A percentile compares a stretch with the other conserved stretches of the same genome.
Conservation (phyloP, 2,888 invertebrate species). For the Agrochola macilenta region DNA sequence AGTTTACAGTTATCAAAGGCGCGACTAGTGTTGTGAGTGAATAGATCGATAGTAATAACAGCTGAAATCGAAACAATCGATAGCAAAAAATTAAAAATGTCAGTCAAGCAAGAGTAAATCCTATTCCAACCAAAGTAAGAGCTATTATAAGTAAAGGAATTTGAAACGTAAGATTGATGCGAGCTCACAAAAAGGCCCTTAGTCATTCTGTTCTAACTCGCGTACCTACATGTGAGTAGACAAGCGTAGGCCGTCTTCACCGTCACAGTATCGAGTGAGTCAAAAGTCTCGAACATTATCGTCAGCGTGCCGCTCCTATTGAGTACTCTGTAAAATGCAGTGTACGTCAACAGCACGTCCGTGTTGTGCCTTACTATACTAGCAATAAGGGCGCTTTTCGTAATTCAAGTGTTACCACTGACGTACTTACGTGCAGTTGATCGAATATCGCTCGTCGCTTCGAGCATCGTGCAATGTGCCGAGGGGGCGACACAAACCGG, state of each 20-base stretch:
- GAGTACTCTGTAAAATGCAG: not conserved
- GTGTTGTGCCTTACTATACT: not conserved
- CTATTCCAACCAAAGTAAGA: not conserved
- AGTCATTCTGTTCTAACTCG: not conserved
- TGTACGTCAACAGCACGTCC: not conserved
- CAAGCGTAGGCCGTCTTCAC: slow-evolving; percentile 25
- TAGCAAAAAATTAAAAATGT: too few relatives aligned
- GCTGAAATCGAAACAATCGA: not conserved
- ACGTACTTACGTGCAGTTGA: not conserved
- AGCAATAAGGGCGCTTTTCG: slow-evolving; percentile 6
- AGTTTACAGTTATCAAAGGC: not conserved
- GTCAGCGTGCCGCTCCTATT: not conserved
- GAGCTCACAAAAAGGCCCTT: slow-evolving; percentile 18
- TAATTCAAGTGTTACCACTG: not conserved
- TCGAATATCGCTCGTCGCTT: not conserved
- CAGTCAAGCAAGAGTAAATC: not conserved
- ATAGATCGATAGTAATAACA: not conserved
- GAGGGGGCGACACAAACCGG: slow-evolving; percentile 41
- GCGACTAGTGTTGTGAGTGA: not conserved
- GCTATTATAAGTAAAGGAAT: not conserved
- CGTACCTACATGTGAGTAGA: slow-evolving; percentile 17
- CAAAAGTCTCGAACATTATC: not conserved
- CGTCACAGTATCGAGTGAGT: slow-evolving; percentile 26
- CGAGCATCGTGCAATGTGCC: not conserved
- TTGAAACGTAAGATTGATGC: not conserved